Percentiles rank a stretch among this genome's conserved stretches.
These are phyloP conservation scores for Drosophila orosa DNA, from an alignment of 1,140 invertebrate species.

Conservation along the genomic window DNA sequence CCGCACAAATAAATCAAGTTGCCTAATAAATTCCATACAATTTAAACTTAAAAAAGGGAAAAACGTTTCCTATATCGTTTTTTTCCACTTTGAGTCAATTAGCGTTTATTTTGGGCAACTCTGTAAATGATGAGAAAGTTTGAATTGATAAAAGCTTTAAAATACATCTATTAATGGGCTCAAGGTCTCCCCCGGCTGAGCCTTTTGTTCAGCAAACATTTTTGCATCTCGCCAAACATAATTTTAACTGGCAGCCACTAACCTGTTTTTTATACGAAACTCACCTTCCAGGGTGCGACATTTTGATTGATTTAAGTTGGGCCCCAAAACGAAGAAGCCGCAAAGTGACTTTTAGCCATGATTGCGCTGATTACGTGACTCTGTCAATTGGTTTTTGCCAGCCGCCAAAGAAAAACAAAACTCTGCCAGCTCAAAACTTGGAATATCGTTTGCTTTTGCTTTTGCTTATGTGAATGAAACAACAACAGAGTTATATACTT, in stretches of 20 bases:
- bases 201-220: slow-evolving; percentile 25
- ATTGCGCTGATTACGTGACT: slow-evolving; percentile 81
- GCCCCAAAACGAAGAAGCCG: slow-evolving; percentile 33
- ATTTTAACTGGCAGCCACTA: slow-evolving; percentile 5
- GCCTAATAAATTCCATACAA: slow-evolving; percentile 18
- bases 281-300: slow-evolving; percentile 38
- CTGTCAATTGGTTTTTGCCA: slow-evolving; percentile 72
- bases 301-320: slow-evolving; percentile 50
- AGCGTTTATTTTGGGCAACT: slow-evolving; percentile 25
- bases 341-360: slow-evolving; percentile 62
- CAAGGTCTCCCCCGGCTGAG: slow-evolving; percentile 21
- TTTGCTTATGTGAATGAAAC: slow-evolving; percentile 68
- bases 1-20: slow-evolving; percentile 29
- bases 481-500: slow-evolving; percentile 15
- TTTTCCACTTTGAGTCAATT: slow-evolving; percentile 22
- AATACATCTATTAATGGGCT: slow-evolving; percentile 35
- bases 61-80: slow-evolving; percentile 9
- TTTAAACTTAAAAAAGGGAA: slow-evolving; percentile 1
- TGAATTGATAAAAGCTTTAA: slow-evolving; percentile 13
- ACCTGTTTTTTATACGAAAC: slow-evolving; percentile 26
- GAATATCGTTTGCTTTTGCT: slow-evolving; percentile 15
- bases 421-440: slow-evolving; percentile 19
- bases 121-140: slow-evolving; percentile 30
- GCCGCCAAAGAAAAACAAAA: slow-evolving; percentile 31
- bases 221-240: slow-evolving; percentile 41